Evolutionary conservation across 1,140 invertebrate genomes (phyloP).

Genomic region (Musca domestica): DNA sequence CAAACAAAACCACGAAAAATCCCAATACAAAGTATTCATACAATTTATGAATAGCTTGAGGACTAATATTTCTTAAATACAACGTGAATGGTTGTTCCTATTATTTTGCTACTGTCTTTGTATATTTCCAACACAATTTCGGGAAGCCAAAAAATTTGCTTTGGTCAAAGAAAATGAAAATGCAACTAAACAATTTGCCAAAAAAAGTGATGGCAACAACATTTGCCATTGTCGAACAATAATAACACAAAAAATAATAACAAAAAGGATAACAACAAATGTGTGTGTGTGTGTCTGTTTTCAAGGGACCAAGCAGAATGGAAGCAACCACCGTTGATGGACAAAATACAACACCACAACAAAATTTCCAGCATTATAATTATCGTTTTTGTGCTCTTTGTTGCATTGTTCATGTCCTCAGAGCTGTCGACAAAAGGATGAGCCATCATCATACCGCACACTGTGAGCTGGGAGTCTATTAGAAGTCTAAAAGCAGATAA

Average conservation of each 20-base stretch:
- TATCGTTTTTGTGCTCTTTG: background rate
- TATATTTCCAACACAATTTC: too few relatives aligned
- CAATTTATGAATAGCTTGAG: too few relatives aligned
- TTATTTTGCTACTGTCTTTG: too few relatives aligned
- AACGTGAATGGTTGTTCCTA: too few relatives aligned
- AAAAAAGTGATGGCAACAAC: constrained; percentile 4
- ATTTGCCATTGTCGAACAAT: background rate
- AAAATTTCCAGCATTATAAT: background rate
- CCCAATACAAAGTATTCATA: too few relatives aligned
- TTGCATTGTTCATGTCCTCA: too few relatives aligned
- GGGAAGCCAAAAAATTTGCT: too few relatives aligned
- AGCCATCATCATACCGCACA: constrained; percentile 14
- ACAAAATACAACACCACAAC: background rate
- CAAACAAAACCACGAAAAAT: too few relatives aligned
- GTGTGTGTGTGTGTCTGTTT: too few relatives aligned
- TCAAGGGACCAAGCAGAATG: background rate
- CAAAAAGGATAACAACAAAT: constrained; percentile 5
- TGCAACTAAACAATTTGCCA: background rate
- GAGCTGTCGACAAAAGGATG: constrained; percentile 5
- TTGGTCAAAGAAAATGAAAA: background rate
- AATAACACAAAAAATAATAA: constrained; percentile 5
- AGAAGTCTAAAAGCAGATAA: constrained; percentile 54
- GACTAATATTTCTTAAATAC: too few relatives aligned
- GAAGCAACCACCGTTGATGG: background rate
- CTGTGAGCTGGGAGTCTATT: constrained; percentile 43